Conservation (phyloP, 2,113 vertebrate genomes). For the human (Homo sapiens) region GRCh38 chr5:115173501-115174000, state of each 20-base stretch:
- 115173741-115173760: background rate
- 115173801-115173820: background rate
- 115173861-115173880: background rate
- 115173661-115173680: background rate
- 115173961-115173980: background rate
- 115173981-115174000: background rate
- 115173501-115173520: too few species aligned
- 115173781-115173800: background rate
- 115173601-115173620: background rate
- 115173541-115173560: background rate
- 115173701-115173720: background rate
- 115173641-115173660: background rate
- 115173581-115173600: background rate
- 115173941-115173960: background rate
- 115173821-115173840: background rate
- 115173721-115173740: background rate
- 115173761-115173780: background rate
- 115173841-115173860: background rate
- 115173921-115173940: background rate
- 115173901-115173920: background rate
- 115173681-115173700: background rate
- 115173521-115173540: too few species aligned
- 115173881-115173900: background rate
- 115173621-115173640: background rate
- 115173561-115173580: background rate